Base-by-base conservation (phyloP, 2,797 vertebrate genomes). In the Tokudaia tokunoshimensis region DNA sequence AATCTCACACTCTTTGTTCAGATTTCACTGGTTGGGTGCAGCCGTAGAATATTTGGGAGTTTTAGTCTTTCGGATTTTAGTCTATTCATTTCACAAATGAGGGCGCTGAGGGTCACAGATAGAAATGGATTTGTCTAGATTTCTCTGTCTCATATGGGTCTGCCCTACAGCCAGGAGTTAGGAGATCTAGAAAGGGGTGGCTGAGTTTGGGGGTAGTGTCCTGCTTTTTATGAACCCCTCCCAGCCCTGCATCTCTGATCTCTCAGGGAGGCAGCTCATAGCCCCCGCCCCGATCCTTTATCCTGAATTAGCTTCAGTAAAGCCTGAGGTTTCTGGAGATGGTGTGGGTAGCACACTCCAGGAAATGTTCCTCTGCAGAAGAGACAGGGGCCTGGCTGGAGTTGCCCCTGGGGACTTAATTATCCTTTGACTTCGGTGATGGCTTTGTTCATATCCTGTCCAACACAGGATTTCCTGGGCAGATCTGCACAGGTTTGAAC, bases 381-480 rank as follows among this genome's bases (percentile, higher is more conserved):
- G 91, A 85, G 67, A 47, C 6, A 17, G 11, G 52, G 72, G 13
- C 44, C 75, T 89, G 34, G 63, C 83, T 57, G 44, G 29, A 29
- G n/a, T 91, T 65, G 26, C 76, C 92, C 80, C 92, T 92, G 89
- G 95, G 93, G 95, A 96, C 92, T 81, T 94, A 83, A 94, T 97
- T 92, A 94, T 44, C 87, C 44, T 84, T 74, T 52, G 5, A 59
- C 41, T 24, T 74, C 7, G 8, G 74, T 41, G 9, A 86, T 91
- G 84, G n/a, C 47, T 93, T 91, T 89, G 63, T 34, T 72, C 6
- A 76, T 44, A 61, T 80, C 81, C 72, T 92, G 24, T 2, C 74
- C 59, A 55, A 63, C 31, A 78, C 0, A 3, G 41, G 92, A 92
- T 67, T 83, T 96, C 76, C 95, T 84, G 91, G 94, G 75, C 13